Conservation (phyloP, 2,797 vertebrate species). For the Helarctos malayanus region DNA sequence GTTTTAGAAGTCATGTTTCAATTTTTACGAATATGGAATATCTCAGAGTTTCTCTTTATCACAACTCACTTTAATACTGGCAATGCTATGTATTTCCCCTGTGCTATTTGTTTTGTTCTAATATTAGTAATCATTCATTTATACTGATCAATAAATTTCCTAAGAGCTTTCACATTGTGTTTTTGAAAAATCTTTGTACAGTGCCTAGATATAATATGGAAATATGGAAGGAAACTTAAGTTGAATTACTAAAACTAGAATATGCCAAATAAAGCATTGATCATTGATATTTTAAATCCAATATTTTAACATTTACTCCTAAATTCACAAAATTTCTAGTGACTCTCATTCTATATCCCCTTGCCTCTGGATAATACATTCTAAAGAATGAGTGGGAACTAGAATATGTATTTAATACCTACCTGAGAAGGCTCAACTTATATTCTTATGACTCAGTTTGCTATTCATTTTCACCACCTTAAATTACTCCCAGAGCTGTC, state of each 20-base stretch:
- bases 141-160: background rate
- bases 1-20: background rate
- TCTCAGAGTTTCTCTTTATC: background rate
- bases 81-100: background rate
- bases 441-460: background rate
- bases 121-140: background rate
- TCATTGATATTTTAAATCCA: background rate
- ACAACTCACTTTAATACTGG: background rate
- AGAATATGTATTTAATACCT: background rate
- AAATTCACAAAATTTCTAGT: background rate
- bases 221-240: background rate
- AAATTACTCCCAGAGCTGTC: background rate
- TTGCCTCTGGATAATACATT: background rate
- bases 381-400: background rate
- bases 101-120: background rate
- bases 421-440: background rate
- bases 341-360: background rate
- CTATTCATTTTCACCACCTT: background rate
- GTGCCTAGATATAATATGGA: background rate
- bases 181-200: background rate
- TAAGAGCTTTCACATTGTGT: background rate
- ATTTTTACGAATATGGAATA: background rate
- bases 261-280: background rate
- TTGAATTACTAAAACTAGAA: background rate
- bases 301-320: conserved; percentile 4